Conservation (phyloP, 1,140 invertebrate species). For the Drosophila dunni region DNA sequence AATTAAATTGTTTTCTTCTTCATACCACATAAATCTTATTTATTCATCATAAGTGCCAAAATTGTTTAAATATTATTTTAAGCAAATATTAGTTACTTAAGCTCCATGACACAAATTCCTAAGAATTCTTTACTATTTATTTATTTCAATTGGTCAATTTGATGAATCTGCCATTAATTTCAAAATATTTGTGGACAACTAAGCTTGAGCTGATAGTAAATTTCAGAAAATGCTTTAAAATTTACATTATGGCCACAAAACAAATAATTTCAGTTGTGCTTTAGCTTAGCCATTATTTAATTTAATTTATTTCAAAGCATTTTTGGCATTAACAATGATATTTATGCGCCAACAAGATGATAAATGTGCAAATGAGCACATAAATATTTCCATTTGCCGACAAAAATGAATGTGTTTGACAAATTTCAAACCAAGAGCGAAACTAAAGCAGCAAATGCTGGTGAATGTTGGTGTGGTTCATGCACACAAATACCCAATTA, state of each 20-base stretch:
- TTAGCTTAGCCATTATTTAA: slow-evolving; percentile 8
- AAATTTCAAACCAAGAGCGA: slow-evolving; percentile 15
- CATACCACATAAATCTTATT: neutral
- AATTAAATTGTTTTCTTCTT: neutral
- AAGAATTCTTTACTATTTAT: too few species aligned
- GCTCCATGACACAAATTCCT: too few species aligned
- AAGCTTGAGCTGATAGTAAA: neutral
- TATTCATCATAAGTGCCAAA: too few species aligned
- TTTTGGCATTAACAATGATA: slow-evolving; percentile 37
- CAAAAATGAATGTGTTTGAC: slow-evolving; percentile 36
- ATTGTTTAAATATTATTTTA: too few species aligned
- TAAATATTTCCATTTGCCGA: slow-evolving; percentile 38
- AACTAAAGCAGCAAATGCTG: slow-evolving; percentile 19
- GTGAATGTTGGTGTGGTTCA: slow-evolving; percentile 11
- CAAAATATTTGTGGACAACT: too few species aligned
- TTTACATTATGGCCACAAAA: neutral
- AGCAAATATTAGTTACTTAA: too few species aligned
- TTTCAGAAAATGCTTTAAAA: neutral
- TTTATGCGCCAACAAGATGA: slow-evolving; percentile 40
- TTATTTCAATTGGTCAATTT: too few species aligned
- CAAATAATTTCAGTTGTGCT: slow-evolving; percentile 24
- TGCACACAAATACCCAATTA: slow-evolving; percentile 46
- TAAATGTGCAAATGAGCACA: slow-evolving; percentile 14
- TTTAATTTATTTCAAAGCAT: slow-evolving; percentile 32
- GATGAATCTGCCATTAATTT: too few species aligned